Evolutionary conservation across 2,888 invertebrate genomes (phyloP).

Genomic region (Drosophila quinaria): DNA sequence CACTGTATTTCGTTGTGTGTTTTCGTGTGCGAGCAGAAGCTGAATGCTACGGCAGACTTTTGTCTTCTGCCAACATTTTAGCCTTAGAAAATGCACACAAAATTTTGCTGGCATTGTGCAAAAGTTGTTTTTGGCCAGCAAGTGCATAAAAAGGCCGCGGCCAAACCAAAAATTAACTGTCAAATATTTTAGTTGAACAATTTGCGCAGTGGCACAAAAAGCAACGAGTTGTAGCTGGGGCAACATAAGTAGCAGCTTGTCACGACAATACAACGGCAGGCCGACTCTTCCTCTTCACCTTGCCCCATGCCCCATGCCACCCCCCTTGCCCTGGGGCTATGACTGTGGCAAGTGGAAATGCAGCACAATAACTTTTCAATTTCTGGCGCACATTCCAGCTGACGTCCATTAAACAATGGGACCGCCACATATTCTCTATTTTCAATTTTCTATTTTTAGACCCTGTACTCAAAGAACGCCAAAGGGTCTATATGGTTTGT

Average conservation of each 20-base stretch:
- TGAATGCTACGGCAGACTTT: constrained; percentile 30
- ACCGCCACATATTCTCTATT: constrained; percentile 65
- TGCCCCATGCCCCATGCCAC: background rate
- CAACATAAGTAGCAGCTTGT: constrained; percentile 65
- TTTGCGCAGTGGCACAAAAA: constrained; percentile 67
- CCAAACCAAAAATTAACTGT: constrained; percentile 77
- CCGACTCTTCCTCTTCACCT: background rate
- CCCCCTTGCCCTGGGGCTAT: background rate
- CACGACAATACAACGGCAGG: constrained; percentile 62
- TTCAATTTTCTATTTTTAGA: constrained; percentile 73
- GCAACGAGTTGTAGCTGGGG: constrained; percentile 20
- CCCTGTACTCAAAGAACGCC: background rate
- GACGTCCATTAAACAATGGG: constrained; percentile 80
- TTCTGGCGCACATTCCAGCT: constrained; percentile 81
- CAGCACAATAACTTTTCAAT: constrained; percentile 80
- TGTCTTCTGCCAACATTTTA: constrained; percentile 13
- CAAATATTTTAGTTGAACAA: constrained; percentile 79
- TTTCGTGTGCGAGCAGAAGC: constrained; percentile 19
- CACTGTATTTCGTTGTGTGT: background rate
- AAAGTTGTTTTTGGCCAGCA: constrained; percentile 39
- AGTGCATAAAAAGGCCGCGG: constrained; percentile 51
- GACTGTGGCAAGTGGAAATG: constrained; percentile 52
- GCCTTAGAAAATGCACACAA: constrained; percentile 26
- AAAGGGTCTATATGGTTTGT: background rate
- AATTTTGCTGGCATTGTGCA: constrained; percentile 41